Conservation (phyloP, 2,797 vertebrate species). For the Argya squamiceps region DNA sequence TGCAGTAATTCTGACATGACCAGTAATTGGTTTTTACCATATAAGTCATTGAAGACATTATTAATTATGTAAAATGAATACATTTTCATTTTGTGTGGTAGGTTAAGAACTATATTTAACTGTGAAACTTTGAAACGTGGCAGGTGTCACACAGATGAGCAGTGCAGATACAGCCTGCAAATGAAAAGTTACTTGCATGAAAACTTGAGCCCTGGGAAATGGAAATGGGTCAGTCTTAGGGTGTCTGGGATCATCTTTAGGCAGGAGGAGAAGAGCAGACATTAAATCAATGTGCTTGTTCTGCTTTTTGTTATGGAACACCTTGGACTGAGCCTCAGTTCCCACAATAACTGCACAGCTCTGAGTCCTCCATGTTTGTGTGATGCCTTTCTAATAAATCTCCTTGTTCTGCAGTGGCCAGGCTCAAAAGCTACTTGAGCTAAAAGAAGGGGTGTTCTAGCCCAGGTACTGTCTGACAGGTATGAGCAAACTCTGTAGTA, state of each 20-base stretch:
- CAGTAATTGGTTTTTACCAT: neutral
- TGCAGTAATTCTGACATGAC: neutral
- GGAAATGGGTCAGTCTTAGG: neutral
- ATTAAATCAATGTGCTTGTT: neutral
- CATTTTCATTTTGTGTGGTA: constrained; percentile 1
- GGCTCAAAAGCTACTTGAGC: neutral
- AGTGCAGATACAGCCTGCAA: neutral
- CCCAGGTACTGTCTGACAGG: neutral
- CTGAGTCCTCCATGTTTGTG: neutral
- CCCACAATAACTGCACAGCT: neutral
- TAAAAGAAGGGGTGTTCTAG: neutral
- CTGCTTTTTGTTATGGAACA: neutral
- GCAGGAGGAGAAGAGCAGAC: neutral
- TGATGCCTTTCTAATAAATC: neutral
- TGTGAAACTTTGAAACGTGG: constrained; percentile 4
- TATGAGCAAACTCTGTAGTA: neutral
- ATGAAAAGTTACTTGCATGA: neutral
- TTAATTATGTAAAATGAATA: neutral
- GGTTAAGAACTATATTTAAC: constrained; percentile 52
- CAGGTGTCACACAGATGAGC: constrained; percentile 17
- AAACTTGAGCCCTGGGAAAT: neutral
- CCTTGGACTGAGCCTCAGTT: neutral
- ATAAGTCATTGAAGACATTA: neutral
- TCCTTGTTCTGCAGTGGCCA: neutral
- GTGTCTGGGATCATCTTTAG: neutral